Evolutionary conservation across 2,113 vertebrate species (phyloP), one percentile per base, ranked within the genome.

Genomic region (Turnix velox): DNA sequence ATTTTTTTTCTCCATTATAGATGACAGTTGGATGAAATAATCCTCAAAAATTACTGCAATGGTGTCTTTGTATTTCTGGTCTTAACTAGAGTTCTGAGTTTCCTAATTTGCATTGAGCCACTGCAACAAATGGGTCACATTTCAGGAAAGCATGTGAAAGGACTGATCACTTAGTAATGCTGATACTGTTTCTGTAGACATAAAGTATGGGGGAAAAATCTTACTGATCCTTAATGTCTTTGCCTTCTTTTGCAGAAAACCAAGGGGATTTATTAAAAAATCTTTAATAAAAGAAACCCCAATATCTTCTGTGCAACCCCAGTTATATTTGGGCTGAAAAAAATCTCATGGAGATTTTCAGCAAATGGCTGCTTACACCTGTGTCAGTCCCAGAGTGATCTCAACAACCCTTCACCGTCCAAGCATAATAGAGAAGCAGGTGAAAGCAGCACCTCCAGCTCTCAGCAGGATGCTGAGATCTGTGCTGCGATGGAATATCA

Each of bases 401-500:
- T 24, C 55, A 27, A 4, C 33, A 46, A 12, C 24, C 7, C 33
- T 10, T 30, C 30, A 19, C 6, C 14, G 37, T 59, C 16, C 17
- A 10, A 33, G 33, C 1, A 10, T 12, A 11, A 12, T 3, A 30
- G 13, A 16, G 37, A 58, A 46, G 37, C 40, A 62, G 25, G 23
- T 35, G 30, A 27, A 55, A 67, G 58, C 62, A 58, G 35, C 69
- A n/a, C 8, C 25, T 59, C 14, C 18, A 43, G 58, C 24, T 43
- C 35, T 45, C 61, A 33, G 49, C 31, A 16, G 25, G 49, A 42
- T 62, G 30, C 40, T 76, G 48, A 18, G 48, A 18, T 62, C 35
- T 2, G 0, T 62, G 46, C 25, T 81, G 51, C 42, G 42, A 1
- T 52, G 35, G 3, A 66, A 27, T 12, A 49, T 14, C 1, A 1